phyloP scores from a whole-genome alignment of 2,888 invertebrate species.

The Plutella xylostella region DNA sequence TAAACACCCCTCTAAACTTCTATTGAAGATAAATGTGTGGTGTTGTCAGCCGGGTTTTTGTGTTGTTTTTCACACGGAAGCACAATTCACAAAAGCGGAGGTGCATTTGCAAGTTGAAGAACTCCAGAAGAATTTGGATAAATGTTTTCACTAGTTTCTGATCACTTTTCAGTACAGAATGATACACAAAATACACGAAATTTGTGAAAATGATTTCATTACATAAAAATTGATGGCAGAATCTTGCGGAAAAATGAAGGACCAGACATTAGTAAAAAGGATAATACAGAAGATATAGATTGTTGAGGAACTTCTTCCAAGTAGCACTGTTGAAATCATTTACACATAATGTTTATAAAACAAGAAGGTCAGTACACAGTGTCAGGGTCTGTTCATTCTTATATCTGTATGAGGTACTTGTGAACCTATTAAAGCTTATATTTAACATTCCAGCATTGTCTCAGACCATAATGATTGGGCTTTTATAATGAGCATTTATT shows the following conservation, averaged over 20 bases:
- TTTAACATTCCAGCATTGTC: conserved; percentile 69
- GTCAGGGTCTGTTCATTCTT: conserved; percentile 51
- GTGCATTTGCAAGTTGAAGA: no score
- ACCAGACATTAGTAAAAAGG: conserved; percentile 11
- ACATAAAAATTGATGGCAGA: conserved; percentile 18
- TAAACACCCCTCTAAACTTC: no score
- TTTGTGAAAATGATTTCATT: conserved; percentile 43
- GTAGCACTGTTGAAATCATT: conserved; percentile 27
- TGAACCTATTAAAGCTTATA: conserved; percentile 62
- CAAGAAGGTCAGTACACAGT: conserved; percentile 60
- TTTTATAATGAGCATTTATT: conserved; percentile 58
- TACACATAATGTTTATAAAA: conserved; percentile 33
- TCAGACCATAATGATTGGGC: conserved; percentile 59
- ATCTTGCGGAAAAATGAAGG: conserved; percentile 17
- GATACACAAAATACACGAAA: conserved; percentile 44
- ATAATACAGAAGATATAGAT: conserved; percentile 18
- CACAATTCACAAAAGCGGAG: no score
- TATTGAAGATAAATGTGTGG: no score
- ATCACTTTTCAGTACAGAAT: conserved; percentile 61
- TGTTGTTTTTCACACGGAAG: no score
- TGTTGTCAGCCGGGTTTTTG: no score
- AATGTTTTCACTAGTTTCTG: conserved; percentile 55
- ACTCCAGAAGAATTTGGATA: conserved; percentile 30
- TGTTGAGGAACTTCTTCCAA: conserved; percentile 5
- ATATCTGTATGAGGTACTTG: conserved; percentile 43